Conservation (phyloP, 2,888 invertebrate species). For the Hipparchia semele region DNA sequence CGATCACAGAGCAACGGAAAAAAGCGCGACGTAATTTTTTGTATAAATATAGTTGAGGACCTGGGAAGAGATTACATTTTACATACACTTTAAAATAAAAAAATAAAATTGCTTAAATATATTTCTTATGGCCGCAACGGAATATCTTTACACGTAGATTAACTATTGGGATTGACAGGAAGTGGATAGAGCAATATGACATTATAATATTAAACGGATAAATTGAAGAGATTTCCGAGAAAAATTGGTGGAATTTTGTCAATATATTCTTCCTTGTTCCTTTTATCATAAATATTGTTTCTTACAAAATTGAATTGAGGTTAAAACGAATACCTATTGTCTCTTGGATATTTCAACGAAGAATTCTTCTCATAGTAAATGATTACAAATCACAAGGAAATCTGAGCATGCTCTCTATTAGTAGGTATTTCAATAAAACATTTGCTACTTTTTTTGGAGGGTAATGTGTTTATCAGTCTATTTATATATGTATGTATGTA, state of each 20-base stretch:
- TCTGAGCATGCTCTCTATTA: too few species aligned
- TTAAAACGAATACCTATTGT: neutral
- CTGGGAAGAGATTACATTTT: neutral
- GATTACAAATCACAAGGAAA: too few species aligned
- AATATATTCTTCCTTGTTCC: neutral
- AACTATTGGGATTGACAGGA: constrained; percentile 48
- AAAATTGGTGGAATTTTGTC: constrained; percentile 13
- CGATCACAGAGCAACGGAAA: too few species aligned
- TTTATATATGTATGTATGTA: too few species aligned
- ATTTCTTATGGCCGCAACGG: constrained; percentile 24
- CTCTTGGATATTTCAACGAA: neutral
- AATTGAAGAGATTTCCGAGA: constrained; percentile 15
- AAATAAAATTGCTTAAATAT: neutral
- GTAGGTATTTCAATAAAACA: too few species aligned
- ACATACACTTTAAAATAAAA: neutral
- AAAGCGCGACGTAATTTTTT: too few species aligned
- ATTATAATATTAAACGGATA: constrained; percentile 46
- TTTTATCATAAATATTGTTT: neutral
- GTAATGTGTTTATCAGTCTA: too few species aligned
- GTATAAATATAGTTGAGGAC: too few species aligned
- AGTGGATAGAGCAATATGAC: constrained; percentile 51
- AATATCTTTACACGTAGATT: constrained; percentile 44
- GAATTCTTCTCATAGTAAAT: neutral
- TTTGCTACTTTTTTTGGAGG: too few species aligned
- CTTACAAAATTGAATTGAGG: neutral